Evolutionary conservation across 2,888 invertebrate species (phyloP).

Genomic region (Cryptus armator): DNA sequence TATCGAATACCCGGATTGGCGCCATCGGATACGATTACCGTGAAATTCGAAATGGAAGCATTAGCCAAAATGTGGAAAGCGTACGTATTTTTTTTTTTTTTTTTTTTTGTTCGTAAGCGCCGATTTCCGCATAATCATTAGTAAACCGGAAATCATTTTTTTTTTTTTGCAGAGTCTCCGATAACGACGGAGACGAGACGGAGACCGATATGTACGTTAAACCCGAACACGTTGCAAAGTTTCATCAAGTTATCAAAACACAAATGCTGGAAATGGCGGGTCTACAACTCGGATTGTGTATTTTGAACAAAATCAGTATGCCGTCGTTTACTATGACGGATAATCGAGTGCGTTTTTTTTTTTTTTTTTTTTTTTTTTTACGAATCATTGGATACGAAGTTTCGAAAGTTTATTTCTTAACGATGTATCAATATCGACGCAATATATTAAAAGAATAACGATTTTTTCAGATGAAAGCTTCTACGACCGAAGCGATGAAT

Average conservation of each 20-base stretch:
- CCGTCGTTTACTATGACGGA: constrained; percentile 78
- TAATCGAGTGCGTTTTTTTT: constrained; percentile 75
- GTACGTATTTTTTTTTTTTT: constrained; percentile 70
- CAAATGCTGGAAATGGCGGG: constrained; percentile 73
- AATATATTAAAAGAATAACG: background rate
- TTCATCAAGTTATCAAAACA: constrained; percentile 74
- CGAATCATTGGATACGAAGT: background rate
- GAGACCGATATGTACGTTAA: constrained; percentile 56
- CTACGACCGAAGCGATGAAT: constrained; percentile 74
- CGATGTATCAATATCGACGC: background rate
- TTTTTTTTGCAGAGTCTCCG: constrained; percentile 63
- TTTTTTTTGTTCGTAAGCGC: background rate
- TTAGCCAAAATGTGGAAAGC: constrained; percentile 75
- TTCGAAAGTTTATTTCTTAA: constrained; percentile 17
- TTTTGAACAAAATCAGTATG: constrained; percentile 76
- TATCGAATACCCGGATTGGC: constrained; percentile 77
- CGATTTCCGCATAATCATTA: too few relatives aligned
- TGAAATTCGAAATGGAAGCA: constrained; percentile 72
- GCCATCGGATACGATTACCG: constrained; percentile 73
- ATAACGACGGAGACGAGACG: constrained; percentile 54
- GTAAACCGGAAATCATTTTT: background rate
- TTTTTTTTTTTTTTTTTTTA: constrained; percentile 16
- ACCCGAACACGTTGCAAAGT: constrained; percentile 76
- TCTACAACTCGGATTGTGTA: constrained; percentile 78
- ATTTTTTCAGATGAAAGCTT: constrained; percentile 78